Evolutionary conservation across 2,797 vertebrate genomes (phyloP).

Genomic region (Mallotus villosus): DNA sequence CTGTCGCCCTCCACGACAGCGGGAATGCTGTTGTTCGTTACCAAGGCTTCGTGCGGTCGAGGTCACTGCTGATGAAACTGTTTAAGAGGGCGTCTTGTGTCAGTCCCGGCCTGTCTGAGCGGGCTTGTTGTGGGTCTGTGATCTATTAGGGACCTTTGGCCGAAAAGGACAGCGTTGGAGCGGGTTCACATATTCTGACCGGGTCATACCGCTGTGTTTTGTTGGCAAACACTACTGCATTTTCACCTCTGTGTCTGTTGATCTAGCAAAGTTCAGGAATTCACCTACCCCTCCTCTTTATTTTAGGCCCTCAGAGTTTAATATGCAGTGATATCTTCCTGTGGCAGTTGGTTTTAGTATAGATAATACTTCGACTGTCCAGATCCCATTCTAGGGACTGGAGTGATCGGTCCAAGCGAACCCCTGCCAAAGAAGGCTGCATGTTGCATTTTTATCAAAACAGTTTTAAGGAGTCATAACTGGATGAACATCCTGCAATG

Average conservation of each 20-base stretch:
- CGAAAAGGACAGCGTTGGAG: slow-evolving; percentile 11
- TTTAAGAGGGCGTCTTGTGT: not conserved
- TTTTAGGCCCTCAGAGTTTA: not conserved
- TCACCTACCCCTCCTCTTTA: not conserved
- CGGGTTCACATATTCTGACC: slow-evolving; percentile 22
- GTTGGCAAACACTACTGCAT: slow-evolving; percentile 27
- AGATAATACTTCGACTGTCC: too few relatives aligned
- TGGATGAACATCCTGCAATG: not conserved
- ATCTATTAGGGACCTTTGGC: slow-evolving; percentile 48
- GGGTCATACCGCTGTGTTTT: slow-evolving; percentile 50
- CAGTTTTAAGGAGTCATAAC: not conserved
- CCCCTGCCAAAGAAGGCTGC: too few relatives aligned
- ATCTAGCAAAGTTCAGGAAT: slow-evolving; percentile 37
- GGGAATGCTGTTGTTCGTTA: too few relatives aligned
- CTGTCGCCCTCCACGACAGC: too few relatives aligned
- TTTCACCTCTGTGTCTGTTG: slow-evolving; percentile 37
- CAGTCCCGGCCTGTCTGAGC: not conserved
- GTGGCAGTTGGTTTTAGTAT: too few relatives aligned
- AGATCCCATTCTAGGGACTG: too few relatives aligned
- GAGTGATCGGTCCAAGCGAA: too few relatives aligned
- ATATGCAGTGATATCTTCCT: not conserved
- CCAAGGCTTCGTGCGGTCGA: too few relatives aligned
- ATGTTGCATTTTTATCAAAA: too few relatives aligned
- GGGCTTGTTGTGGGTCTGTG: not conserved
- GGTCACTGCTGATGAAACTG: too few relatives aligned